These are phyloP conservation scores for Calidris pygmaea DNA, from an alignment of 2,113 vertebrate genomes.

Conservation along the genomic window DNA sequence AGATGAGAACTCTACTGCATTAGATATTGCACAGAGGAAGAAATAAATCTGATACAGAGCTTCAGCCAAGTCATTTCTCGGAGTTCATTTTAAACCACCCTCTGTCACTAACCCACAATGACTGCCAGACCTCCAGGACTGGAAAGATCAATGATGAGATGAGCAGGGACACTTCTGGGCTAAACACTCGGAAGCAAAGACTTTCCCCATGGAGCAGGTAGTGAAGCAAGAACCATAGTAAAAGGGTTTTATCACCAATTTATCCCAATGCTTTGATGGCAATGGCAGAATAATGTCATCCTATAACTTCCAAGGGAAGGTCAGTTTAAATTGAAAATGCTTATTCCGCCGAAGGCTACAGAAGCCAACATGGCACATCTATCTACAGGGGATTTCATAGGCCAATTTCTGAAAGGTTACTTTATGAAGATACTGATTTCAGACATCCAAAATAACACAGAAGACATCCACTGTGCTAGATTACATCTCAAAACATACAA, in stretches of 20 bases:
- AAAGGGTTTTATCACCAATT: neutral
- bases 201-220: neutral
- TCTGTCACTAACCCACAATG: neutral
- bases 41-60: neutral
- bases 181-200: neutral
- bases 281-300: neutral
- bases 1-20: neutral
- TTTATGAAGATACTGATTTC: neutral
- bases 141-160: neutral
- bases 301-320: neutral
- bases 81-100: neutral
- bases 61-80: neutral
- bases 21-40: neutral
- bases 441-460: neutral
- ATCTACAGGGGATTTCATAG: fast-evolving
- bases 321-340: neutral
- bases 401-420: neutral
- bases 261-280: neutral
- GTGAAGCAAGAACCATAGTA: neutral
- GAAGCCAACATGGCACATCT: neutral
- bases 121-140: neutral
- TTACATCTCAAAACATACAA: neutral
- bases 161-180: neutral
- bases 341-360: neutral
- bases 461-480: neutral